Percentiles rank a stretch among this genome's conserved stretches.
Evolutionary conservation across 2,888 invertebrate genomes (phyloP).

Genomic region (Morinoia aosen): DNA sequence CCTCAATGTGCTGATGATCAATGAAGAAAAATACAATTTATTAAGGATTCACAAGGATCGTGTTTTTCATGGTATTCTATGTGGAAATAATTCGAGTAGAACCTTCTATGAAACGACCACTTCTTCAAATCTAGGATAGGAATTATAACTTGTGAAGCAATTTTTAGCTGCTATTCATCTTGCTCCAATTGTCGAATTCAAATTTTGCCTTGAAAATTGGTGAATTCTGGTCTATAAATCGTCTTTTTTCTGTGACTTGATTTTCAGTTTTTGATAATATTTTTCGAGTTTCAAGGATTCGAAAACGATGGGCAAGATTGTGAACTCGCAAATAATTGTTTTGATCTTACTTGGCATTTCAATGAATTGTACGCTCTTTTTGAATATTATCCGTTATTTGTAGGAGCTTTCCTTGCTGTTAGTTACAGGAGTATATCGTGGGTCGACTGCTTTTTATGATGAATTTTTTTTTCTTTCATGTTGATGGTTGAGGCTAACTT

Average conservation of each 20-base stretch:
- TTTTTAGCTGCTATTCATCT: not conserved
- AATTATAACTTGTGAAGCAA: not conserved
- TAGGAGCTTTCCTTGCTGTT: no score
- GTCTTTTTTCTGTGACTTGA: not conserved
- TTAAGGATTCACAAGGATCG: not conserved
- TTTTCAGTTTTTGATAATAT: not conserved
- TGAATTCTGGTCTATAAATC: not conserved
- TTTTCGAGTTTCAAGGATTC: not conserved
- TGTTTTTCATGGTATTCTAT: not conserved
- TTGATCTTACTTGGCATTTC: not conserved
- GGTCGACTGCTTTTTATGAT: no score
- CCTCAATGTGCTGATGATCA: no score
- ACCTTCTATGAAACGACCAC: not conserved
- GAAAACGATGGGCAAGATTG: not conserved
- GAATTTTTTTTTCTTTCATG: no score
- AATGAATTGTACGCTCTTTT: no score
- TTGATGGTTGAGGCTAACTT: no score
- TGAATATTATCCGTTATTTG: no score
- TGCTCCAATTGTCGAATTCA: not conserved
- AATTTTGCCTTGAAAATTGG: not conserved
- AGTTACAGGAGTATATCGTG: no score
- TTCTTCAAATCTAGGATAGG: not conserved
- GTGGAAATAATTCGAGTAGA: not conserved
- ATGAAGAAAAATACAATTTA: not conserved
- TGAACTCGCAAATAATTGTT: not conserved